phyloP scores from a whole-genome alignment of 35 echinoderm and acorn worm genomes.

The Strongylocentrotus purpuratus region DNA sequence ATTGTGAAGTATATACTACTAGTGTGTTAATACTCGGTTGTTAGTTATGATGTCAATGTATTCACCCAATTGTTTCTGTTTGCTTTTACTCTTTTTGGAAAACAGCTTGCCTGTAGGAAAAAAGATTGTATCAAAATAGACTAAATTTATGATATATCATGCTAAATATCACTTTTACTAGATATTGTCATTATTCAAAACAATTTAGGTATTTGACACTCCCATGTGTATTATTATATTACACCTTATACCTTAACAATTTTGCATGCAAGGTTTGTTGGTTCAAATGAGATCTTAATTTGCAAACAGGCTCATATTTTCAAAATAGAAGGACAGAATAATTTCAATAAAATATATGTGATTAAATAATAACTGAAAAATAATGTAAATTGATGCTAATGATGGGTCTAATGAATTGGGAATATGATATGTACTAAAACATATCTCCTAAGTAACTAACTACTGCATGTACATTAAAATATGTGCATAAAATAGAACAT shows the following conservation, averaged over 20 bases:
- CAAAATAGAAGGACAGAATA: neutral
- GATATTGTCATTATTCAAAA: no score
- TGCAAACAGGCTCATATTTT: neutral
- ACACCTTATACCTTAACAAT: neutral
- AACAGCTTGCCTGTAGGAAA: slow-evolving; percentile 38
- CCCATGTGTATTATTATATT: no score
- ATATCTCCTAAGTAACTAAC: neutral
- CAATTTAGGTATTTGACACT: no score
- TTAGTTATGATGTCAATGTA: neutral
- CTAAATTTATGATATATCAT: neutral
- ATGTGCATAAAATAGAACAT: neutral
- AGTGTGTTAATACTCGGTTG: neutral
- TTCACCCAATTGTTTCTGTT: slow-evolving; percentile 2
- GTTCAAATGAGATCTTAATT: neutral
- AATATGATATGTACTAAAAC: neutral
- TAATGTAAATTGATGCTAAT: neutral
- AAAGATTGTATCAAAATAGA: slow-evolving; percentile 24
- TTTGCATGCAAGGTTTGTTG: neutral
- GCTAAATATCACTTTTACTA: neutral
- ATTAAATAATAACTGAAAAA: neutral
- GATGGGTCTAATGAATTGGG: neutral
- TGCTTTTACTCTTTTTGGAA: slow-evolving; percentile 44
- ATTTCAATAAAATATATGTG: neutral
- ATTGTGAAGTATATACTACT: neutral
- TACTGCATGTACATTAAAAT: neutral